Evolutionary conservation across 2,888 invertebrate genomes (phyloP), one percentile per base, ranked within the genome.

Genomic region (Drosophila borealis): DNA sequence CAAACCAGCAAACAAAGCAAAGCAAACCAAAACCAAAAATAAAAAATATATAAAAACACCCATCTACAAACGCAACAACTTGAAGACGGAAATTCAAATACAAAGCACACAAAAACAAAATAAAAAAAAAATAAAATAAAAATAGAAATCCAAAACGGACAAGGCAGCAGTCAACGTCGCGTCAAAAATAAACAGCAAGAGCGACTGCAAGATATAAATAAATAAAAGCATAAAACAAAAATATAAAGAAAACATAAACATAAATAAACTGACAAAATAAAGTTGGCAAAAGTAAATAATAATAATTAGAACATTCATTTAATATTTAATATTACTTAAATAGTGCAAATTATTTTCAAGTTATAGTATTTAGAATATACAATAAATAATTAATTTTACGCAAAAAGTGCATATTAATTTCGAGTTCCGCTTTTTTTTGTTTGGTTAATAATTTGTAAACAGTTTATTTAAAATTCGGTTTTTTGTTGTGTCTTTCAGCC

Each of bases 1-100:
- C 89, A 78, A 81, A 75, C 73, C 80, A 88, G 78, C 76, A 78
- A 81, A 70, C 73, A 76, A 83, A 70, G 72, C 79, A 80, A 79
- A 75, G 69, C 68, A 86, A 85, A 74, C 17, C 51, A 69, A 77
- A 67, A 57, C 65, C 65, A 70, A 66, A 61, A 67, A 83, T 61
- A 65, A 64, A 62, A 55, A 61, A 57, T 74, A 71, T 65, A 25
- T 45, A 73, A 74, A 75, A 75, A 69, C 49, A 61, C 51, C 50
- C 65, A 66, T 53, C 42, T 29, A 55, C 45, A 61, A 75, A 67
- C 44, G 77, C 74, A 65, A 80, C 80, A 80, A 80, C 66, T 83
- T 73, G 67, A 66, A 65, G 70, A 66, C 67, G 66, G 44, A 63
- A 75, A 70, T 33, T 59, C 44, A 63, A 57, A 68, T 42, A 63